Evolutionary conservation across 2,888 invertebrate species (phyloP), one percentile per base, ranked within the genome.

Genomic region (Chrysolina americana): DNA sequence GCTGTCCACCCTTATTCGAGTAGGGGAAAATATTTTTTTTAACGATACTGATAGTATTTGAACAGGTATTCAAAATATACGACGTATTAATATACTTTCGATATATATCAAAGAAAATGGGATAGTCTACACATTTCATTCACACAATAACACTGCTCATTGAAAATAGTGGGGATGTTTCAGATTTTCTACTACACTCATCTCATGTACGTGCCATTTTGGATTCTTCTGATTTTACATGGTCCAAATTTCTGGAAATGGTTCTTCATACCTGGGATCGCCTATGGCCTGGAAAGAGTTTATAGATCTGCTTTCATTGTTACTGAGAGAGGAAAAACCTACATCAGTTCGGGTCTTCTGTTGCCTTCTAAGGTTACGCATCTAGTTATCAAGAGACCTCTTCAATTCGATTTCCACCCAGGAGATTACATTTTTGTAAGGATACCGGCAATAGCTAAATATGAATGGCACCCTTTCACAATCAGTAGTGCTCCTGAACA

Each of bases 381-480:
- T 87, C 89, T 98, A 81, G 96, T 97, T 19, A 96, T 98, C 76
- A 94, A 95, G 81, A 89, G 96, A 0, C 98, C 98, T 0, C 89
- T 92, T 0, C 93, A 95, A 85, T 97, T 98, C 85, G 92, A 94
- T 84, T 98, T 95, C 87, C 94, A 94, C 84, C 96, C 98, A 0
- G 98, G 98, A 0, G 98, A 98, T 89, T 98, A 98, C 86, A 93
- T 97, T 48, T 98, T 96, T 85, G 94, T 98, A 0, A 96, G 97
- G 84, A 94, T 98, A 69, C 98, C 98, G 0, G 93, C 93, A 8
- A 96, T 98, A 75, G 97, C 98, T 0, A 92, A 93, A 73, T 96
- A 96, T 84, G 98, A 98, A 88, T 98, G 98, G 98, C 98, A 98
- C 91, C 98, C 98, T 0, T 98, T 98, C 85, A 98, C 98, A 0